Conservation (phyloP, 92 coral and sea anemone genomes). For the Paramuricea clavata region DNA sequence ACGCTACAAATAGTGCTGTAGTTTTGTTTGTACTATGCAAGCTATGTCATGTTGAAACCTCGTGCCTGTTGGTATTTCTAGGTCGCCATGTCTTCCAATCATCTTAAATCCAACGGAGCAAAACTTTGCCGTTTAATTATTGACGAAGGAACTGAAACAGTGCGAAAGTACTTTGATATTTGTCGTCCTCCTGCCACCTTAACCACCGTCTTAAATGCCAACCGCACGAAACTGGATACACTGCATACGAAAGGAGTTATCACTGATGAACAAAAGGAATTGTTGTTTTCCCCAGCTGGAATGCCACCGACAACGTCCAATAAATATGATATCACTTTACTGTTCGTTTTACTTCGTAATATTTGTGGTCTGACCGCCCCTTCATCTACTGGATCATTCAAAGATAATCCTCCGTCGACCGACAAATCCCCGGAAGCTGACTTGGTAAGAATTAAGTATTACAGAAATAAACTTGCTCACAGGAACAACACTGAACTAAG, state of each 20-base stretch:
- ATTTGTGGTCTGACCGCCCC: conserved; percentile 36
- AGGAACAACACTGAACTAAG: conserved; percentile 14
- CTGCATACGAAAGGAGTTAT: background rate
- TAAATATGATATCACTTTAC: conserved; percentile 22
- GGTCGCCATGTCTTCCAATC: background rate
- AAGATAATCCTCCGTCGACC: background rate
- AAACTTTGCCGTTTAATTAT: background rate
- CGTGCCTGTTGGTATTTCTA: no score
- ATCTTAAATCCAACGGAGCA: background rate
- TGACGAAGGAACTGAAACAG: background rate
- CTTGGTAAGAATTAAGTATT: conserved; percentile 29
- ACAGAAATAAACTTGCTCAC: conserved; percentile 28
- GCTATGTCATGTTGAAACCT: no score
- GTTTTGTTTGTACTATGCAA: no score
- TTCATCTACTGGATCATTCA: background rate
- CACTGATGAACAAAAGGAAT: background rate
- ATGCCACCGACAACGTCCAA: conserved; percentile 15
- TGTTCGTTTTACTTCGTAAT: conserved; percentile 5
- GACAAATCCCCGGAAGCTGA: conserved; percentile 14
- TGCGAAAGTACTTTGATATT: background rate
- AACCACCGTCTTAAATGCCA: background rate
- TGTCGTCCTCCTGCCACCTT: conserved; percentile 1
- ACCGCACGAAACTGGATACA: background rate
- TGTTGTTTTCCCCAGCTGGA: conserved; percentile 22
- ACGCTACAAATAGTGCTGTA: no score